phyloP scores from a whole-genome alignment of 2,113 vertebrate genomes.

The Prochilodus magdalenae region DNA sequence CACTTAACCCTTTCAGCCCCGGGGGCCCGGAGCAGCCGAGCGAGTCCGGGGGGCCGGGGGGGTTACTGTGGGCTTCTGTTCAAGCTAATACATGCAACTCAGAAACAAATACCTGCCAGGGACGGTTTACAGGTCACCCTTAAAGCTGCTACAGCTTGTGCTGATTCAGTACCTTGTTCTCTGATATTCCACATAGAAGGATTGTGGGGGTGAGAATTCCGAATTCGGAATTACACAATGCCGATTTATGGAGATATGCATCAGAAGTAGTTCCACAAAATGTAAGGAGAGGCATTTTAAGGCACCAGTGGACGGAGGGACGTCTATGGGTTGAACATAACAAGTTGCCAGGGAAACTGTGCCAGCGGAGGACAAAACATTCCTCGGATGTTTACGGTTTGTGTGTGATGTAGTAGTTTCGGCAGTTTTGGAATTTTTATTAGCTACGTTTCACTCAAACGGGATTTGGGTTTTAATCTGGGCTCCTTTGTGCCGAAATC shows the following conservation, averaged over 20 bases:
- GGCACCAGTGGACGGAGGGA: too few relatives aligned
- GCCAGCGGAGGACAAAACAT: neutral
- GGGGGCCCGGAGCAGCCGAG: constrained; percentile 51
- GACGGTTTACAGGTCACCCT: too few relatives aligned
- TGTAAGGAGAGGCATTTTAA: too few relatives aligned
- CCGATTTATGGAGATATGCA: too few relatives aligned
- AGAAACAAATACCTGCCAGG: neutral
- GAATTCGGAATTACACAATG: too few relatives aligned
- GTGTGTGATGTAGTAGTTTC: neutral
- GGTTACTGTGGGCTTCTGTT: constrained; percentile 29
- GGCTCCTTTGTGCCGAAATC: constrained; percentile 35
- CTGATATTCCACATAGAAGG: too few relatives aligned
- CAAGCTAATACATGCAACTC: neutral
- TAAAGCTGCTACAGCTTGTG: too few relatives aligned
- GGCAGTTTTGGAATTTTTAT: constrained; percentile 1
- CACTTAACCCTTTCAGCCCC: constrained; percentile 74
- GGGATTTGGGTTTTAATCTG: constrained; percentile 40
- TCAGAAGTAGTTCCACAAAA: too few relatives aligned
- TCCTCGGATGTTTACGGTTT: neutral
- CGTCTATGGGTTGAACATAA: too few relatives aligned
- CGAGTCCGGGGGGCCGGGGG: constrained; percentile 51
- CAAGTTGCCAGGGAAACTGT: neutral
- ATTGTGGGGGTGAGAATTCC: too few relatives aligned
- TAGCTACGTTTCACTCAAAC: constrained; percentile 19
- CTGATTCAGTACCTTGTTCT: too few relatives aligned